Evolutionary conservation across 2,113 vertebrate species (phyloP).

Genomic region (zebrafish (Danio rerio)): DNA sequence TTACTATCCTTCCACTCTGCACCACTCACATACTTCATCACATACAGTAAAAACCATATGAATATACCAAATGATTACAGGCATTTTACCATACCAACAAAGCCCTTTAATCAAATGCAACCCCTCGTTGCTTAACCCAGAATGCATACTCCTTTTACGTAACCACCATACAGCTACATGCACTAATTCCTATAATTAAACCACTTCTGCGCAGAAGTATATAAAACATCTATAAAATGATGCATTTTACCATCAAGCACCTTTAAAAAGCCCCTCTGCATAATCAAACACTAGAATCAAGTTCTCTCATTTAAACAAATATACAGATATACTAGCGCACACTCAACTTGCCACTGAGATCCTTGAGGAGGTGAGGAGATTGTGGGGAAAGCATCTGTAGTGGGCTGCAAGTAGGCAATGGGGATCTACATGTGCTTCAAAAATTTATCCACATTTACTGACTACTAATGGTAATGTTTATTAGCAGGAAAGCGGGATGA

Average conservation of each 20-base stretch:
- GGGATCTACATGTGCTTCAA: slow-evolving; percentile 48
- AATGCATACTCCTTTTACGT: neutral
- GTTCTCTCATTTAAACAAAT: slow-evolving; percentile 7
- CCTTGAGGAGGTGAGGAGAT: slow-evolving; percentile 25
- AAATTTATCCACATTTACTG: slow-evolving; percentile 53
- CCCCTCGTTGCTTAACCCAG: neutral
- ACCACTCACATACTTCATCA: neutral
- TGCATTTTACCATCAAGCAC: neutral
- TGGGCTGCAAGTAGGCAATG: neutral
- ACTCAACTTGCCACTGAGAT: slow-evolving; percentile 15
- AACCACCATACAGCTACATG: neutral
- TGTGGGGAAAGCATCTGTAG: slow-evolving; percentile 33
- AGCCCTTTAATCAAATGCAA: neutral
- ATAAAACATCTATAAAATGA: neutral
- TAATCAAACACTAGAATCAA: slow-evolving; percentile 38
- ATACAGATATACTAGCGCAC: slow-evolving; percentile 43
- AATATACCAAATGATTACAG: neutral
- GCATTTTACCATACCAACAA: neutral
- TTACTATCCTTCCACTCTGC: neutral
- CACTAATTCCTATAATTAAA: neutral
- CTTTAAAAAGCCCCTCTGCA: slow-evolving; percentile 45
- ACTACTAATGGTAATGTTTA: slow-evolving; percentile 61
- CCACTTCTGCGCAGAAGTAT: slow-evolving; percentile 9
- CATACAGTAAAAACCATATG: neutral
- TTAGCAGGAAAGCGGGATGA: slow-evolving; percentile 56